Evolutionary conservation across 2,113 vertebrate genomes (phyloP), one percentile per base, ranked within the genome.

Genomic region (Malurus cyaneus): DNA sequence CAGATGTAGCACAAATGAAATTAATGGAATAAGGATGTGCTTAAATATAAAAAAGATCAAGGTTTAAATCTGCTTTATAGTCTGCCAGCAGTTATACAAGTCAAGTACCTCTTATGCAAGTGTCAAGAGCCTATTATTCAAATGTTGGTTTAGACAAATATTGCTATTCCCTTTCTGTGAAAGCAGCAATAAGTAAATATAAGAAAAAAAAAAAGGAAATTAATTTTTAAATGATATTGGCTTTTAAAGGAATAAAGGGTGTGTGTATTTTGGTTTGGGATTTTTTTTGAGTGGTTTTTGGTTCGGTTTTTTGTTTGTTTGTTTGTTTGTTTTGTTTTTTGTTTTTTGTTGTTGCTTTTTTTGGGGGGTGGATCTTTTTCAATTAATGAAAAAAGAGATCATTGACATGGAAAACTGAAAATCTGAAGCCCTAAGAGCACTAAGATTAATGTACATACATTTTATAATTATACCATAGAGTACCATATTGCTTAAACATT

Each of bases 201-300:
- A 36, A 36, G 36, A 9, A 36, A 36, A 36, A 36, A 50, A 67
- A 88, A 34, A 6, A 16, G 6, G 1, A 42, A 71, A 32, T 39
- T 2, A 57, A 31, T 28, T 2, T 57, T 80, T 41, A 34, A 9
- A 50, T 42, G 23, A 34, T 66, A 46, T 78, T 73, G 21, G 3
- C 8, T 69, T 86, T 36, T 41, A 50, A 84, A 60, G 34, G 4
- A 76, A 44, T 20, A 52, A 70, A 26, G 14, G 5, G 5, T 3
- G 1, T 16, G 3, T 26, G 5, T 44, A 8, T 5, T 42, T 65
- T 11, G 34, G 25, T 36, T 32, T 47, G 24, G 25, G 6, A 0
- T 0, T 18, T 67, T 18, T 67, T 76, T 36, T 32, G 26, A 59
- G 14, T 36, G 19, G 25, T n/a, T 49, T 19, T 28, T 7, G 7